Base-by-base conservation (phyloP, 2,113 vertebrate genomes). In the Zapus hudsonius region DNA sequence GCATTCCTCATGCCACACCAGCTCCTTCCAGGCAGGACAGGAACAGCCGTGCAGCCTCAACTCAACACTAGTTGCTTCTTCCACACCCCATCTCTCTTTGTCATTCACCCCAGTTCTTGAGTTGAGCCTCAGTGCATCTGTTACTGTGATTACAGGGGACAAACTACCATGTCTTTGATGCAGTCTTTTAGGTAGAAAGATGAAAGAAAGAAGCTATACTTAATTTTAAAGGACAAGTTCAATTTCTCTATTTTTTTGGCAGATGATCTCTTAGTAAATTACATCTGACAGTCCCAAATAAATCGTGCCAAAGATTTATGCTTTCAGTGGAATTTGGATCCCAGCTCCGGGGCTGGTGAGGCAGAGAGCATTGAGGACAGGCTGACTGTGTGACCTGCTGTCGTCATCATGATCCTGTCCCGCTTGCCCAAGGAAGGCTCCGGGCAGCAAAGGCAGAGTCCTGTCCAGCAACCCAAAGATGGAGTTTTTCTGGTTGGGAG, bases 171-270 rank as follows among this genome's bases (percentile, higher is more conserved):
- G 70, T 95, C 88, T 96, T 96, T 97, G 95, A 93, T 96, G 95
- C 87, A 87, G 91, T 70, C 79, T 97, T 97, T 96, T 94, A 85
- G 92, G 91, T 87, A 84, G 95, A 94, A 97, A 97, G 95, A 98
- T 96, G 94, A 97, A 95, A 92, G 96, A 95, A 97, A 97, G 90
- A 92, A 98, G 85, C 92, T 92, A 93, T 92, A 93, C 88, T 97
- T 98, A 97, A 98, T 97, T 98, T 97, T 96, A 97, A 95, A 97
- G 94, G 97, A 97, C 95, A 97, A 96, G 84, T 94, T 96, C 89
- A 93, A 84, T 96, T 97, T 97, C 94, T 88, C 92, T 97, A 96
- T 76, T 7, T 95, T 95, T 93, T 95, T 96, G 96, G 97, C 96
- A 97, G 96, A 95, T 5, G 0, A 84, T 96, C 96, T 96, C 96